phyloP scores from a whole-genome alignment of 1,140 invertebrate species.

The Drosophila erecta region DNA sequence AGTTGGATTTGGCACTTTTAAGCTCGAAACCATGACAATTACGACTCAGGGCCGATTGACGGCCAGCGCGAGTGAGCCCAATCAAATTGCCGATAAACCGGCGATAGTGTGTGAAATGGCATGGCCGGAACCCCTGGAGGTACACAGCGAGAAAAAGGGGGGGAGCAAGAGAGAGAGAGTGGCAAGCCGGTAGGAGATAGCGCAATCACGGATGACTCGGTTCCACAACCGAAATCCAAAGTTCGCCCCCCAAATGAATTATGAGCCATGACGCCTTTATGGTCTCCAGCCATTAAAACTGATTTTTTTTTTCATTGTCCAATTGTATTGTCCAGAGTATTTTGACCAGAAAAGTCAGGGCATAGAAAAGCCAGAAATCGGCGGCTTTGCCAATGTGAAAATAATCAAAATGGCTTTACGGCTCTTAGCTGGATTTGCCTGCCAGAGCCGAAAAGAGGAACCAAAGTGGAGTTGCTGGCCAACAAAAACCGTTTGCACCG shows the following conservation, averaged over 20 bases:
- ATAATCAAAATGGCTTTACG: conserved; percentile 61
- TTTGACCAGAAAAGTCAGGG: conserved; percentile 34
- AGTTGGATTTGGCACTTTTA: conserved; percentile 39
- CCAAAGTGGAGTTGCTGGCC: conserved; percentile 14
- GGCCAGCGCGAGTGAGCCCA: conserved; percentile 52
- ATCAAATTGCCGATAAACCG: conserved; percentile 70
- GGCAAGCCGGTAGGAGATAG: conserved; percentile 58
- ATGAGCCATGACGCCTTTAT: conserved; percentile 78
- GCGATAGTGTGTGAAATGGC: conserved; percentile 74
- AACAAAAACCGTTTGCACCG: conserved; percentile 39
- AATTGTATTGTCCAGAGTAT: conserved; percentile 27
- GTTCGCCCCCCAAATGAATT: conserved; percentile 63
- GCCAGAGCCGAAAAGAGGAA: conserved; percentile 12
- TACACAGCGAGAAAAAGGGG: conserved; percentile 1
- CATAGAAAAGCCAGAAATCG: conserved; percentile 31
- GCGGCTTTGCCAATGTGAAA: conserved; percentile 44
- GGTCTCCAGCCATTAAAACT: conserved; percentile 69
- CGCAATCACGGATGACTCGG: conserved; percentile 37
- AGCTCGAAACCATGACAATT: conserved; percentile 51
- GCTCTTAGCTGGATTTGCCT: conserved; percentile 58
- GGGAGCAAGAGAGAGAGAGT: conserved; percentile 17
- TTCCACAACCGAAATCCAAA: conserved; percentile 38
- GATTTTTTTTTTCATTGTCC: conserved; percentile 73
- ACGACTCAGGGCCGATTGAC: conserved; percentile 66
- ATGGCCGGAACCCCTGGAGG: conserved; percentile 39